Evolutionary conservation across 1,140 invertebrate genomes (phyloP).

Genomic region (Aricia agestis): DNA sequence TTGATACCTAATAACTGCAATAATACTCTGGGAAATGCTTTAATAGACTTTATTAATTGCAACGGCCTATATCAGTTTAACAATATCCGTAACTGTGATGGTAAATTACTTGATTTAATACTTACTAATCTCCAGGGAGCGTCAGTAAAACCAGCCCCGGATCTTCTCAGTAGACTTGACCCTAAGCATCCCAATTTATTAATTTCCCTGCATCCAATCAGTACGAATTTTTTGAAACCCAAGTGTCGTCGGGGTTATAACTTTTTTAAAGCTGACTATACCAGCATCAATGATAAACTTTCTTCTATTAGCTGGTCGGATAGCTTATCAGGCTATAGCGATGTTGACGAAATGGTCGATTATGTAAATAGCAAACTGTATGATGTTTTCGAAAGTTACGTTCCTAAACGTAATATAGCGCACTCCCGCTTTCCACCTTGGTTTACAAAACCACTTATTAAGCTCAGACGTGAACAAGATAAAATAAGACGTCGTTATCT

Average conservation of each 20-base stretch:
- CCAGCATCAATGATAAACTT: no score
- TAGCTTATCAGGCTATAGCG: background rate
- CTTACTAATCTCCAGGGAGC: background rate
- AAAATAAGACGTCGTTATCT: conserved; percentile 2
- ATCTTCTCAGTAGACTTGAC: background rate
- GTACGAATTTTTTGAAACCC: background rate
- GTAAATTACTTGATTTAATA: background rate
- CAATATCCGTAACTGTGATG: background rate
- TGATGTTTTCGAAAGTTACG: background rate
- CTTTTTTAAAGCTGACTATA: background rate
- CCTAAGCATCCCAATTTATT: background rate
- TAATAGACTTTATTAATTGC: background rate
- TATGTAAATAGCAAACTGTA: background rate
- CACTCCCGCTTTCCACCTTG: background rate
- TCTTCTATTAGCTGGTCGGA: no score
- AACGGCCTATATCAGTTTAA: background rate
- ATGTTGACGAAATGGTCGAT: background rate
- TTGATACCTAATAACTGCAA: background rate
- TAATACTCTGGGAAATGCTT: background rate
- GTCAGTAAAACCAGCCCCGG: background rate
- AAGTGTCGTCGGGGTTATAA: background rate
- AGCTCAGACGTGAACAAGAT: background rate
- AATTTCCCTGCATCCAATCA: background rate
- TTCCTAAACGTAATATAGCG: background rate
- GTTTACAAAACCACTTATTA: background rate